phyloP scores from a whole-genome alignment of 2,113 vertebrate genomes.

The Hirundichthys speculiger region DNA sequence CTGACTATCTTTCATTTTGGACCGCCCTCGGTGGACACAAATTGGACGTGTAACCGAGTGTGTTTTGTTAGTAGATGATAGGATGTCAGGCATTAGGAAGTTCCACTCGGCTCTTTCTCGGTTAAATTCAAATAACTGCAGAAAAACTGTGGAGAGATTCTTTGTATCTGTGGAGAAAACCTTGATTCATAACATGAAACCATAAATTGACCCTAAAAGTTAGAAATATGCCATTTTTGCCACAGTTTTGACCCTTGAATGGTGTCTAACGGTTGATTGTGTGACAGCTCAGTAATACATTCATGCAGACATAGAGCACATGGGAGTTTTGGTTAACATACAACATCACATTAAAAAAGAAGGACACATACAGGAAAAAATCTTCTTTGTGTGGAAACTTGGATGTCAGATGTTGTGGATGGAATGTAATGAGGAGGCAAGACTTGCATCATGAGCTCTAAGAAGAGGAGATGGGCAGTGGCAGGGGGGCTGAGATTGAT shows the following conservation, averaged over 20 bases:
- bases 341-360: conserved; percentile 22
- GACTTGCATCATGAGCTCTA: conserved; percentile 21
- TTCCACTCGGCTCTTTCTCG: too few relatives aligned
- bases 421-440: conserved; percentile 36
- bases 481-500: conserved; percentile 45
- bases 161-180: background rate
- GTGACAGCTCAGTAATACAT: conserved; percentile 17
- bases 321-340: conserved; percentile 47
- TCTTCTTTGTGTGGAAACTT: conserved; percentile 37
- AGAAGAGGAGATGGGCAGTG: background rate
- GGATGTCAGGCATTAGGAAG: too few relatives aligned
- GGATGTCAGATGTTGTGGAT: conserved; percentile 10
- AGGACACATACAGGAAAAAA: conserved; percentile 10
- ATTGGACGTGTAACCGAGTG: too few relatives aligned
- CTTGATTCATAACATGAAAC: background rate
- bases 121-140: too few relatives aligned
- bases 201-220: too few relatives aligned
- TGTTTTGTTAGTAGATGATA: too few relatives aligned
- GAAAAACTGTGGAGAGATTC: too few relatives aligned
- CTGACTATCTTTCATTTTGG: too few relatives aligned
- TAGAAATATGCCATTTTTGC: too few relatives aligned
- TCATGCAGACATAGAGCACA: conserved; percentile 13
- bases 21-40: too few relatives aligned
- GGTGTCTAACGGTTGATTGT: too few relatives aligned
- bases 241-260: background rate